These are phyloP conservation scores for Papilio demoleus DNA, from an alignment of 2,888 invertebrate species.

Conservation along the genomic window DNA sequence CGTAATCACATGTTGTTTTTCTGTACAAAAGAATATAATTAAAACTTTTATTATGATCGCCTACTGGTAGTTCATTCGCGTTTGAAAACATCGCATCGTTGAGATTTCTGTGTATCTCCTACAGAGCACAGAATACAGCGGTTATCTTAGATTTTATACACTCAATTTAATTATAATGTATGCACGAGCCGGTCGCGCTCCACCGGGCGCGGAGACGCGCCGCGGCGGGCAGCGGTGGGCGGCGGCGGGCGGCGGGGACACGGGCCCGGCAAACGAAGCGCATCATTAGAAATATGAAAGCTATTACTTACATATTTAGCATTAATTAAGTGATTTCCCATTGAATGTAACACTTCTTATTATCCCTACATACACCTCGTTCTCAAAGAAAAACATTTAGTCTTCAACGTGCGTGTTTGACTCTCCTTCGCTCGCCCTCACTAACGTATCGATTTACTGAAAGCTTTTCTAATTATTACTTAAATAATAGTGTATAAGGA, in stretches of 20 bases:
- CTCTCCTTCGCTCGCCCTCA: background rate
- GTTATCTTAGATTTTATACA: too few relatives aligned
- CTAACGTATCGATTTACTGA: conserved; percentile 9
- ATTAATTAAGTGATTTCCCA: conserved; percentile 39
- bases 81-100: background rate
- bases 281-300: conserved; percentile 49
- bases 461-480: conserved; percentile 5
- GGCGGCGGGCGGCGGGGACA: conserved; percentile 34
- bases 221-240: conserved; percentile 27
- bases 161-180: background rate
- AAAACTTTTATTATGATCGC: too few relatives aligned
- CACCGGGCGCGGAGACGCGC: background rate
- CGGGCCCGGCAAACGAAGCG: conserved; percentile 47
- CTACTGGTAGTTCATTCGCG: background rate
- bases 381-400: too few relatives aligned
- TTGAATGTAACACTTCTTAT: conserved; percentile 18
- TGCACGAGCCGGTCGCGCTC: background rate
- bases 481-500: conserved; percentile 4
- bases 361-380: background rate
- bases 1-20: conserved; percentile 13
- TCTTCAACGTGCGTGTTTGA: too few relatives aligned
- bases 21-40: background rate
- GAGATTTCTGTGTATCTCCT: background rate
- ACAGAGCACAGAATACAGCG: too few relatives aligned
- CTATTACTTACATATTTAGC: conserved; percentile 40